Base-by-base conservation (phyloP, 2,113 vertebrate genomes). In the Laticauda colubrina region DNA sequence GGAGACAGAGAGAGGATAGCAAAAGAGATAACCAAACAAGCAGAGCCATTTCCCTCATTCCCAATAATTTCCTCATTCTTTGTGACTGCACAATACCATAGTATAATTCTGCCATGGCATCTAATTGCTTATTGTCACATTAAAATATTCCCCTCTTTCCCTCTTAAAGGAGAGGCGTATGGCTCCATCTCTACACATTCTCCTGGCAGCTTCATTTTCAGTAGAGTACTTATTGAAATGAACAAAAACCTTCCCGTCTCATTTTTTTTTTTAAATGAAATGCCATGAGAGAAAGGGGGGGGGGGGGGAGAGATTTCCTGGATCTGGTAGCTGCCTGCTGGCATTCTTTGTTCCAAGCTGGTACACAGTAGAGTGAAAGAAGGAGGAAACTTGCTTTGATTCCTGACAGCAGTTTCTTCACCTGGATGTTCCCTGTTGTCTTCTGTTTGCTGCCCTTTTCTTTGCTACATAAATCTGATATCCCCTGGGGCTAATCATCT, bases 1-100 rank as follows among this genome's bases (percentile, higher is more conserved):
- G 34, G 34, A 39, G 34, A 39, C 34, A 39, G 34, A 39, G 34
- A 39, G 34, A 39, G 34, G 34, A 39, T 39, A 39, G 34, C 34
- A 39, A 39, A 39, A 39, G 34, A 39, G 34, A 39, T 39, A 39
- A 39, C 34, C 34, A 39, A 39, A 39, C 34, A 39, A 39, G 34
- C 34, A 39, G 34, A 39, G 86, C 56, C 94, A 92, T 91, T 96
- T 94, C 51, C 86, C 29, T 85, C n/a, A 93, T 92, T 94, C 55
- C 7, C 87, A 48, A 53, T 89, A 93, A 85, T 53, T 87, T 61
- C 5, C 39, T 9, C 34, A 14, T 55, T 95, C 95, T 96, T 87
- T 93, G 88, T 92, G 94, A 95, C 56, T 93, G 51, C 54, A 96
- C 61, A 96, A 96, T 51, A 93, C 94, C 87, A 94, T 95, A 93